Evolutionary conservation across 2,797 vertebrate species (phyloP).

Genomic region (Oryzias dopingdopingensis): DNA sequence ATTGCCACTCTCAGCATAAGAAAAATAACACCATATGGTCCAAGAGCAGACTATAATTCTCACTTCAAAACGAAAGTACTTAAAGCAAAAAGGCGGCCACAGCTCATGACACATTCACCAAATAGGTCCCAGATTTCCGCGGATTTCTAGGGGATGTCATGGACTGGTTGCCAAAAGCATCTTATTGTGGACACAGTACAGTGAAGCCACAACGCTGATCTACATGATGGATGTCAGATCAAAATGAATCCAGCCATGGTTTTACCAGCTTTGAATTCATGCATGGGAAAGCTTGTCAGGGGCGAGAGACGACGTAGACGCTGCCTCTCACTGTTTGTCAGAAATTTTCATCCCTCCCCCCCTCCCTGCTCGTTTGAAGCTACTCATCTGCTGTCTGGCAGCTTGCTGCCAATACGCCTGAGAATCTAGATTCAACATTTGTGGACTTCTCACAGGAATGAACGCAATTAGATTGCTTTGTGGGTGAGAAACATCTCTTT

Average conservation of each 20-base stretch:
- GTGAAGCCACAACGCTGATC: conserved; percentile 70
- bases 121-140: conserved; percentile 59
- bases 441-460: conserved; percentile 71
- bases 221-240: conserved; percentile 75
- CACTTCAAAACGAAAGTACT: conserved; percentile 12
- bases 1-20: not conserved
- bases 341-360: conserved; percentile 74
- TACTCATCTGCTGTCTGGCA: conserved; percentile 75
- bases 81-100: conserved; percentile 35
- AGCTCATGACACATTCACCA: conserved; percentile 53
- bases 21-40: not conserved
- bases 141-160: conserved; percentile 70
- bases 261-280: conserved; percentile 80
- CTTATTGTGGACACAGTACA: conserved; percentile 68
- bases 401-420: conserved; percentile 74
- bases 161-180: conserved; percentile 70
- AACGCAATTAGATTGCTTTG: conserved; percentile 81
- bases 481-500: conserved; percentile 71
- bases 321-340: conserved; percentile 78
- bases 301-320: conserved; percentile 76
- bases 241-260: conserved; percentile 73
- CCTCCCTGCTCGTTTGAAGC: conserved; percentile 71
- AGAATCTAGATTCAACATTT: conserved; percentile 76
- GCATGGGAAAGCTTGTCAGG: conserved; percentile 78
- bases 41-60: not conserved